Conservation (phyloP, 2,113 vertebrate genomes). For the Nothocercus nigrocapillus region DNA sequence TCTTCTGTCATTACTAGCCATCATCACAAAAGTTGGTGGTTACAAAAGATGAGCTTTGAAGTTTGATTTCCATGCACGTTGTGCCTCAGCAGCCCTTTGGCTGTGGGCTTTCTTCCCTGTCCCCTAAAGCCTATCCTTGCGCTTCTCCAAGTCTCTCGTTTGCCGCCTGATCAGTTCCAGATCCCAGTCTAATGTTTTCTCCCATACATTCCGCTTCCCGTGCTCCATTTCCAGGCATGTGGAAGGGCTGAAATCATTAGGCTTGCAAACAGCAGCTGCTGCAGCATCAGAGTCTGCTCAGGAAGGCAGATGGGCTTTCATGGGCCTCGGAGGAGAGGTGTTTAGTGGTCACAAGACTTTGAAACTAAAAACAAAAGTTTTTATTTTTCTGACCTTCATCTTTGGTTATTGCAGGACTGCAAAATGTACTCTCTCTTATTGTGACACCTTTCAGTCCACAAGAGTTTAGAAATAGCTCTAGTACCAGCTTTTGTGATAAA, state of each 20-base stretch:
- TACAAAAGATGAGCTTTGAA: neutral
- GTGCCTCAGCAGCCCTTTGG: neutral
- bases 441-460: neutral
- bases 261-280: neutral
- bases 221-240: neutral
- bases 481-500: neutral
- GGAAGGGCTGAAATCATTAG: neutral
- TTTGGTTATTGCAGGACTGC: neutral
- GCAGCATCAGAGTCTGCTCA: neutral
- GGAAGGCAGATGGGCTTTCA: neutral
- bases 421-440: neutral
- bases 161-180: neutral
- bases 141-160: neutral
- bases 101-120: neutral
- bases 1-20: neutral
- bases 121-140: neutral
- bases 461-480: neutral
- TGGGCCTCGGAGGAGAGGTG: neutral
- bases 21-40: neutral
- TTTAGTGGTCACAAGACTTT: neutral
- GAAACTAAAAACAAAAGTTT: neutral
- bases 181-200: neutral
- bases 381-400: neutral
- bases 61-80: neutral
- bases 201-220: neutral